These are phyloP conservation scores for Sanderia malayensis DNA, from an alignment of 30 jellyfish, hydroid and myxozoan genomes.

Conservation along the genomic window DNA sequence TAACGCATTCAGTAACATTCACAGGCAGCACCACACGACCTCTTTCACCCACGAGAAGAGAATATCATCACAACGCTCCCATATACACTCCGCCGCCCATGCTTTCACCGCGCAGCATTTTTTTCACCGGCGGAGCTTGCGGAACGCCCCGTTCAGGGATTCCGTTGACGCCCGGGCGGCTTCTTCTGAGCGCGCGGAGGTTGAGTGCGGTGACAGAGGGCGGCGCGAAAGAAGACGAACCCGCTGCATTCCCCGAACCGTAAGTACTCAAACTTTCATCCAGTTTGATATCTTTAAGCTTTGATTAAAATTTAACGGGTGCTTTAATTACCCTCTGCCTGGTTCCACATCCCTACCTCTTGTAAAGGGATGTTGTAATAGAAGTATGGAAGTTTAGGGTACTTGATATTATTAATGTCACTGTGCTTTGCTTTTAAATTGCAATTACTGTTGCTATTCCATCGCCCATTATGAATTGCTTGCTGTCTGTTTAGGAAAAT, in stretches of 20 bases:
- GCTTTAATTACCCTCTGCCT: too few relatives aligned
- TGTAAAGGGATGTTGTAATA: too few relatives aligned
- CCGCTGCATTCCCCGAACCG: conserved; percentile 84
- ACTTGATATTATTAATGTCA: too few relatives aligned
- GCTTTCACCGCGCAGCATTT: conserved; percentile 95
- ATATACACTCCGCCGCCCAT: conserved; percentile 98
- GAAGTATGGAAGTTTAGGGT: too few relatives aligned
- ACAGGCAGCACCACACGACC: conserved; percentile 61
- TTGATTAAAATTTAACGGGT: too few relatives aligned
- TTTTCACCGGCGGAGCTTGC: conserved; percentile 81
- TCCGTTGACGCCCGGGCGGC: conserved; percentile 86
- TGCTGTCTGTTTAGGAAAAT: too few relatives aligned
- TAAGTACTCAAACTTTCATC: conserved; percentile 37
- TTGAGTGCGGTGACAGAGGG: conserved; percentile 58
- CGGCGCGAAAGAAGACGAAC: conserved; percentile 50
- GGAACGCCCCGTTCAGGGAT: conserved; percentile 78
- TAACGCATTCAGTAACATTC: conserved; percentile 63
- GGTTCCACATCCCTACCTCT: too few relatives aligned
- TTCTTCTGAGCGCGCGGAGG: conserved; percentile 68
- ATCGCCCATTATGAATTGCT: too few relatives aligned
- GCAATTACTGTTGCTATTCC: too few relatives aligned
- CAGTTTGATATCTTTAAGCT: too few relatives aligned
- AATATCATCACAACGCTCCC: conserved; percentile 49
- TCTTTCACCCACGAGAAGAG: conserved; percentile 58
- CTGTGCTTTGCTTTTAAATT: too few relatives aligned